Conservation (phyloP, 2,888 invertebrate species). For the Sceliomorpha sp. region DNA sequence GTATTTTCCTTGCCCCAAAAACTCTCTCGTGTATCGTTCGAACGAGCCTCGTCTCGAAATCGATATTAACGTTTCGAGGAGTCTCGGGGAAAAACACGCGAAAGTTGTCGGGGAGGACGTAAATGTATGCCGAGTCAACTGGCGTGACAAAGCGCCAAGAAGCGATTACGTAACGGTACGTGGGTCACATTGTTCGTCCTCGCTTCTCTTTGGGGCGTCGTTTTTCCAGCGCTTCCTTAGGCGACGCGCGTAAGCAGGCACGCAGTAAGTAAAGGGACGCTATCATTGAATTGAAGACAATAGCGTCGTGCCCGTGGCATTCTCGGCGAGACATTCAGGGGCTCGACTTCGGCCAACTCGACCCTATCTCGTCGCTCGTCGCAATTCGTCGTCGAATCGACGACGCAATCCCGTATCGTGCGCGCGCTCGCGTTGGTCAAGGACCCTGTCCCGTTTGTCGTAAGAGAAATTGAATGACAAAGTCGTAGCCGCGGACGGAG, state of each 20-base stretch:
- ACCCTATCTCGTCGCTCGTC: constrained; percentile 13
- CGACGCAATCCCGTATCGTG: constrained; percentile 26
- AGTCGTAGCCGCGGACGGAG: constrained; percentile 1
- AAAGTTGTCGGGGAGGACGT: constrained; percentile 32
- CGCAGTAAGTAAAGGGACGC: constrained; percentile 19
- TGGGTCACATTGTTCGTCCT: constrained; percentile 38
- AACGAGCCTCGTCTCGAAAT: too few relatives aligned
- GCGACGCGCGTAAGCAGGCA: constrained; percentile 8
- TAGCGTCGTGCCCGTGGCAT: constrained; percentile 17
- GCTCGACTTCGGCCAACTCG: too few relatives aligned
- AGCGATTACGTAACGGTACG: constrained; percentile 46
- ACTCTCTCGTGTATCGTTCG: too few relatives aligned
- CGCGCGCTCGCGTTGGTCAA: not conserved
- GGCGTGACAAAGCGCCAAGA: constrained; percentile 46
- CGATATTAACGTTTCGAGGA: constrained; percentile 25
- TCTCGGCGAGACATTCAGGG: too few relatives aligned
- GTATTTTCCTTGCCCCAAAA: too few relatives aligned
- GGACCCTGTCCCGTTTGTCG: constrained; percentile 14
- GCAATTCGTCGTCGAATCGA: constrained; percentile 16
- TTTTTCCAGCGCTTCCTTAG: constrained; percentile 38
- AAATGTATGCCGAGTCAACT: constrained; percentile 33
- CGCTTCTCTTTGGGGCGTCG: constrained; percentile 29
- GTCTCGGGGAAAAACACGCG: constrained; percentile 21
- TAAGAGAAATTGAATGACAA: constrained; percentile 29
- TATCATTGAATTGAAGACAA: constrained; percentile 51